Percentiles rank a stretch among this genome's conserved stretches.
Evolutionary conservation across 2,888 invertebrate genomes (phyloP).

Genomic region (Sphaerophoria rueppellii): DNA sequence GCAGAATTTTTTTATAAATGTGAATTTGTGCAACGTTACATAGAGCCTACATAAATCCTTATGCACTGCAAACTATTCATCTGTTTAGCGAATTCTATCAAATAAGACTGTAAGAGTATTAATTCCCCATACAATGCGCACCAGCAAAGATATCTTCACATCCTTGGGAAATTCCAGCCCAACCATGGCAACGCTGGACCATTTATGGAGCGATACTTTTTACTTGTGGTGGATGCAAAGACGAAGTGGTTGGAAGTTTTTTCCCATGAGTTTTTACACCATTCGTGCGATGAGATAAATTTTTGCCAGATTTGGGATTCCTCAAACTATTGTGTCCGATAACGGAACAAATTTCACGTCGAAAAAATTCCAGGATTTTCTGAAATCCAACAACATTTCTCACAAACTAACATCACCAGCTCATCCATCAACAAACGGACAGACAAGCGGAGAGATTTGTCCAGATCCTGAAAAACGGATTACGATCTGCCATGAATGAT

Average conservation of each 20-base stretch:
- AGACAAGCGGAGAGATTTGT: conserved; percentile 2
- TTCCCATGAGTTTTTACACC: conserved; percentile 12
- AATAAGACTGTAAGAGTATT: too few species aligned
- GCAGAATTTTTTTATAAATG: too few species aligned
- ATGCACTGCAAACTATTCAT: too few species aligned
- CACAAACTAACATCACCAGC: conserved; percentile 3
- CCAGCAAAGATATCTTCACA: not conserved
- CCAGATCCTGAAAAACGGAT: not conserved
- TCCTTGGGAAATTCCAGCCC: conserved; percentile 6
- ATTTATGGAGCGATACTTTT: conserved; percentile 25
- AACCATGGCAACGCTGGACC: conserved; percentile 31
- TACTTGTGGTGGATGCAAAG: not conserved
- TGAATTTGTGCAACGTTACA: too few species aligned
- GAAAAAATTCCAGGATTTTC: conserved; percentile 38
- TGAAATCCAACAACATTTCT: conserved; percentile 48
- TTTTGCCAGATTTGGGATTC: conserved; percentile 29
- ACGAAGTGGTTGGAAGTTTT: conserved; percentile 34
- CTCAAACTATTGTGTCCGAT: conserved; percentile 50
- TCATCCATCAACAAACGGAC: not conserved
- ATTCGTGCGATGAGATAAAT: conserved; percentile 14
- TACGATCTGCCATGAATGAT: not conserved
- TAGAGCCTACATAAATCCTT: too few species aligned
- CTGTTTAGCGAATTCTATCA: too few species aligned
- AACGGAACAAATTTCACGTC: conserved; percentile 58
- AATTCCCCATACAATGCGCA: not conserved